Conservation (phyloP, 2,797 vertebrate species). For the Perodicticus potto region DNA sequence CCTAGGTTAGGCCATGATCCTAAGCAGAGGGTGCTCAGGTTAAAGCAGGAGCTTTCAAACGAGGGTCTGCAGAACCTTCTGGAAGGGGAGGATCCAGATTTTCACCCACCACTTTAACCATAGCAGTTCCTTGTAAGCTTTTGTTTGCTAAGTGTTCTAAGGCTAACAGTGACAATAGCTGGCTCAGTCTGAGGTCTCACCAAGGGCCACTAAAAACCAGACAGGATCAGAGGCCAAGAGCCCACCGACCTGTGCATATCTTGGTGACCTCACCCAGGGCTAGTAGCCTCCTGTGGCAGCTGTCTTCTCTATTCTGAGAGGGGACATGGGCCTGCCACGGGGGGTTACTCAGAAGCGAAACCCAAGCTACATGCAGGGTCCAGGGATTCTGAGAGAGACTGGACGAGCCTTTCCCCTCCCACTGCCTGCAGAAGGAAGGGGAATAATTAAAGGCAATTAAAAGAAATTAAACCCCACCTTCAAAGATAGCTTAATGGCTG, state of each 20-base stretch:
- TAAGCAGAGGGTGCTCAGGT: background rate
- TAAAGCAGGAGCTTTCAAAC: background rate
- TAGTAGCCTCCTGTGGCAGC: background rate
- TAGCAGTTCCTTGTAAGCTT: background rate
- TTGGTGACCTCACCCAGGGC: background rate
- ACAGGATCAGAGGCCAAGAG: background rate
- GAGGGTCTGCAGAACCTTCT: background rate
- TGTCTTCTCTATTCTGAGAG: background rate
- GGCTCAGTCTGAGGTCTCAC: background rate
- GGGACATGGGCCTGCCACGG: background rate
- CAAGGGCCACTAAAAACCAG: background rate
- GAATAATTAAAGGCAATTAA: conserved; percentile 79
- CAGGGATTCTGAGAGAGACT: background rate
- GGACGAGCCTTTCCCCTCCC: conserved; percentile 15
- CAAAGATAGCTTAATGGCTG: conserved; percentile 67
- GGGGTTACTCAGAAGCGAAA: background rate
- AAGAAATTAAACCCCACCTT: conserved; percentile 78
- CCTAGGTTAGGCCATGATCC: too few species aligned
- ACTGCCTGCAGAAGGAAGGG: conserved; percentile 69
- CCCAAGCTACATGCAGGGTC: background rate
- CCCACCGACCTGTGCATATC: accelerated
- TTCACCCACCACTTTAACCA: too few species aligned
- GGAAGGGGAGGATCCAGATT: background rate
- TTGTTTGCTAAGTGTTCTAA: accelerated
- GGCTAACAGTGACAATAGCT: background rate